Base-by-base conservation (phyloP, 2,888 invertebrate genomes). In the Phalera bucephala region DNA sequence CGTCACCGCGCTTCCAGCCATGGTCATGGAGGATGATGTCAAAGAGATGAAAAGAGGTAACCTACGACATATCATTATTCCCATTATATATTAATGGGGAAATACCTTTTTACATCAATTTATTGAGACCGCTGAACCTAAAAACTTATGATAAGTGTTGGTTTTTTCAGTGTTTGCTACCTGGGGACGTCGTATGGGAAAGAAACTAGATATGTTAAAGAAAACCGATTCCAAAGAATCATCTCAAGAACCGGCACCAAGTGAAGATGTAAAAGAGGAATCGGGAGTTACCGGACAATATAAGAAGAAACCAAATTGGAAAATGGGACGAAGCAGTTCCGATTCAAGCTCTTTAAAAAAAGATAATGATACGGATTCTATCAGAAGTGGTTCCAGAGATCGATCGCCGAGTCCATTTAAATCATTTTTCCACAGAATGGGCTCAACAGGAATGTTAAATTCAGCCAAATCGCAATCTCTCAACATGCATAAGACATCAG, bases 131-230 rank as follows among this genome's bases (percentile, higher is more conserved):
- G n/a, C n/a, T n/a, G n/a, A n/a, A n/a, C n/a, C n/a, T n/a, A n/a
- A n/a, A n/a, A n/a, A n/a, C n/a, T n/a, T n/a, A n/a, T n/a, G n/a
- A n/a, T n/a, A n/a, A n/a, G n/a, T n/a, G n/a, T n/a, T n/a, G n/a
- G n/a, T 54, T 25, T 26, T 84, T 90, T 39, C 87, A 93, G 93
- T 93, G 67, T 87, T 92, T 56, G 92, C 93, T 45, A 93, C 94
- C 54, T 95, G 95, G 95, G 94, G 95, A 63, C 93, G 94, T 45
- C 91, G 93, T 50, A 94, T 95, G 94, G 94, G 95, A 50, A 93
- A 93, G 58, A 95, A 94, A 76, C 85, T 95, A 64, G 95, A 95
- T 64, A 91, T 94, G 67, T 88, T 95, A 43, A 93, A 94, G 53
- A 92, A 93, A 55, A 81, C 91, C 34, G 93, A 94, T 35, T 80